Percentiles rank a stretch among this genome's conserved stretches.
Conservation (phyloP, 2,888 invertebrate species). For the Acanthosepion lycidas region DNA sequence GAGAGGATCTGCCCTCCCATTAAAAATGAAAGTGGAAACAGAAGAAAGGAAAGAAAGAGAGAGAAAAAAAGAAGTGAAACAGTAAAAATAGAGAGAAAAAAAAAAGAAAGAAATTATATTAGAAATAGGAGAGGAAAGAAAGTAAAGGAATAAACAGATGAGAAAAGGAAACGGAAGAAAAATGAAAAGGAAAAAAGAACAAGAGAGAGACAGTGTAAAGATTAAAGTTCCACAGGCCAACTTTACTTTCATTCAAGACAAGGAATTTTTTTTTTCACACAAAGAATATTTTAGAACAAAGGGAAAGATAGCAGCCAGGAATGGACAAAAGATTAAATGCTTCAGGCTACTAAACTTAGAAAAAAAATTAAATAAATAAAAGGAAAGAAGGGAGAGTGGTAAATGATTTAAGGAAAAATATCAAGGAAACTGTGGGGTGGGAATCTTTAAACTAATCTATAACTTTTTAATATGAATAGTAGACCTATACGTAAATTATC, state of each 20-base stretch:
- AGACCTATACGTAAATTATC: background rate
- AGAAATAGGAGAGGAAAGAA: background rate
- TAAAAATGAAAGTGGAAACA: background rate
- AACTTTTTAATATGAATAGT: background rate
- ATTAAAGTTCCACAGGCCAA: background rate
- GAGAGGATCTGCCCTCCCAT: background rate
- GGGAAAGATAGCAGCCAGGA: background rate
- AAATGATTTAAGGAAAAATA: background rate
- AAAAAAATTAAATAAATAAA: background rate
- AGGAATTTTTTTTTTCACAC: background rate
- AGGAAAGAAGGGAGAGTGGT: background rate
- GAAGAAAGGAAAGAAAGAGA: background rate
- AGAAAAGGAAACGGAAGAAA: background rate
- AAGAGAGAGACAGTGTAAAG: background rate
- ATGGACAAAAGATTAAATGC: slow-evolving; percentile 21
- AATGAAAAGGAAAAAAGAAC: background rate
- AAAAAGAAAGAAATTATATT: no score
- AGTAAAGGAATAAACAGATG: no score
- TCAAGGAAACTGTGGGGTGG: background rate
- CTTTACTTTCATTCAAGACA: background rate
- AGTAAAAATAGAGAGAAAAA: no score
- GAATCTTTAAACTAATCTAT: background rate
- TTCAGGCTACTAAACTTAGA: background rate
- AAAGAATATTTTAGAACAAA: background rate
- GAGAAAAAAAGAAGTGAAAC: no score